Percentiles rank a stretch among this genome's conserved stretches.
Conservation (phyloP, 2,113 vertebrate species). For the Telmatochromis sp. region DNA sequence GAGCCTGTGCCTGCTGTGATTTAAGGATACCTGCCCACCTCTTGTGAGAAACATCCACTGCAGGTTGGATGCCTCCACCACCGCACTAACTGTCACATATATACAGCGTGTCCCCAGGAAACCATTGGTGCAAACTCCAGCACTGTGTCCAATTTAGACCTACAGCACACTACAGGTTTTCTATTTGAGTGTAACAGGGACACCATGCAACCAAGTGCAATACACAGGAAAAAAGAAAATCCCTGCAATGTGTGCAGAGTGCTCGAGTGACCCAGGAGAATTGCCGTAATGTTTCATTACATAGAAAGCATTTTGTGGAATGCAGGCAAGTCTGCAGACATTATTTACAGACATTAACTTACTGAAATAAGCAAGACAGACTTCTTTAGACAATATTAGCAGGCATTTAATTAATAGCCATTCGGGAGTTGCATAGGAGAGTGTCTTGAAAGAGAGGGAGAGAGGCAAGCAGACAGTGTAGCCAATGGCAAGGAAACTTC, state of each 20-base stretch:
- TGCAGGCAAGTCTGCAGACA: slow-evolving; percentile 7
- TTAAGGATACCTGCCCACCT: slow-evolving; percentile 30
- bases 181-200: slow-evolving; percentile 41
- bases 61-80: slow-evolving; percentile 11
- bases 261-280: slow-evolving; percentile 43
- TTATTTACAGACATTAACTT: slow-evolving; percentile 39
- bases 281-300: slow-evolving; percentile 49
- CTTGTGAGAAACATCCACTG: slow-evolving; percentile 16
- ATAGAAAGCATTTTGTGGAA: slow-evolving; percentile 19
- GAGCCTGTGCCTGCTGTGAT: slow-evolving; percentile 4
- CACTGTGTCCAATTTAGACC: slow-evolving; percentile 58
- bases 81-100: slow-evolving; percentile 16
- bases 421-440: slow-evolving; percentile 33
- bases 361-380: slow-evolving; percentile 31
- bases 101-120: slow-evolving; percentile 8
- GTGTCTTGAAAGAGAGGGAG: neutral
- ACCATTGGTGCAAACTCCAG: slow-evolving; percentile 26
- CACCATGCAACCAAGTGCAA: slow-evolving; percentile 54
- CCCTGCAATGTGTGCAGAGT: slow-evolving; percentile 28
- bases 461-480: neutral
- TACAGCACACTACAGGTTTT: slow-evolving; percentile 46
- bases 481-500: slow-evolving; percentile 45
- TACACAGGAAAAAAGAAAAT: slow-evolving; percentile 3
- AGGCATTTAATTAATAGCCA: slow-evolving; percentile 55
- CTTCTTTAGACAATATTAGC: slow-evolving; percentile 33